A percentile compares a stretch with the other conserved stretches of the same genome.
Conservation (phyloP, 2,888 invertebrate species). For the Dioctria rufipes region DNA sequence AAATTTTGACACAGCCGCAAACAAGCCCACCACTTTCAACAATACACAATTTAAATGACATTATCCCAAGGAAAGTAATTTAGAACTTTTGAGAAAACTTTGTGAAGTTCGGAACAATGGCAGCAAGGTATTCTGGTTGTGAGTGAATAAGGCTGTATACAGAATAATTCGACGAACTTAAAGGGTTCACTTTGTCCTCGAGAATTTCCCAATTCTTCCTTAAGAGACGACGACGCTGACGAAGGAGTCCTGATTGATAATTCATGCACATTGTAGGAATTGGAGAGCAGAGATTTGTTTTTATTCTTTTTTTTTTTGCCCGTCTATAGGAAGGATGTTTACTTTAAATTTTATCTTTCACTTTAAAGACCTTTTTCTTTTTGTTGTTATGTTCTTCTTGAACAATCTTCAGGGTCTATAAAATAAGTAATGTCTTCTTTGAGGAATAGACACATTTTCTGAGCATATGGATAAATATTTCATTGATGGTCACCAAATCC, state of each 20-base stretch:
- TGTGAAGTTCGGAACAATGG: constrained; percentile 30
- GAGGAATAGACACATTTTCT: background rate
- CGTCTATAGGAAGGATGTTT: background rate
- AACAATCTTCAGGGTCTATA: background rate
- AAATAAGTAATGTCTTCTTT: background rate
- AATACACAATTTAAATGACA: constrained; percentile 35
- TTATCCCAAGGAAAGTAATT: constrained; percentile 25
- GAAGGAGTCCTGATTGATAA: background rate
- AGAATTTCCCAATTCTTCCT: constrained; percentile 1
- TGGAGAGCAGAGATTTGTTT: no score
- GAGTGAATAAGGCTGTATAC: constrained; percentile 12
- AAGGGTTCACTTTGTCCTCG: background rate
- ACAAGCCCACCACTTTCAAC: constrained; percentile 5
- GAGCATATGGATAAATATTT: background rate
- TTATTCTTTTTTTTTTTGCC: background rate
- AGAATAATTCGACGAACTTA: background rate
- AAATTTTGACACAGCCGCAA: constrained; percentile 25
- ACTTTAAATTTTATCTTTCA: background rate
- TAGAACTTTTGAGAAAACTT: constrained; percentile 37
- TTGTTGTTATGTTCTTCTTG: background rate
- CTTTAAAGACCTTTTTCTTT: background rate
- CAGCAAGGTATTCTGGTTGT: background rate
- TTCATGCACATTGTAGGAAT: constrained; percentile 1
- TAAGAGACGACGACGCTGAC: background rate
- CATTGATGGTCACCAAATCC: background rate